Evolutionary conservation across 35 echinoderm and acorn worm species (phyloP), one percentile per base, ranked within the genome.

Genomic region (Amphiura filiformis): DNA sequence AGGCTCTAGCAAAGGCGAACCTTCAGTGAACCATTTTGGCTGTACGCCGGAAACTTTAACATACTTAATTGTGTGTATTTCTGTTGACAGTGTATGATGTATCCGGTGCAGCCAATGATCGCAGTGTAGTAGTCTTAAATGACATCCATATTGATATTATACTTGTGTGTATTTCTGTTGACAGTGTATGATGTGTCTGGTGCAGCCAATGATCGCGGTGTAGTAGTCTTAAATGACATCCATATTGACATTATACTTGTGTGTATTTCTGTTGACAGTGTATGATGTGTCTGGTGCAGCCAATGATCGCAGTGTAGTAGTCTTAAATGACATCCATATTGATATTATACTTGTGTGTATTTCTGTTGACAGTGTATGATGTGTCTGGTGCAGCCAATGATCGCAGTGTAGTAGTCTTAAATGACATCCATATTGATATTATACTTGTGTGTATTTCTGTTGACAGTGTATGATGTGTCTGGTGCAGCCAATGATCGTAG

Each of bases 281-380:
- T 97, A 97, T 47, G 95, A 97, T 88, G 92, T 97, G 0, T 91
- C 95, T 39, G 95, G 95, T 28, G 89, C 95, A 37, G 86, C 84
- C 30, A 97, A 87, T 79, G 95, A 97, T 64, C 84, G 95, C 75
- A 97, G 91, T 39, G 91, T 97, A 0, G 95, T 97, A 1, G 95
- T 97, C 1, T 76, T 97, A 28, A 97, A 97, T 80, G 95, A 97
- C 78, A 97, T 97, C 75, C 95, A 97, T 70, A 97, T 97, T 78
- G 95, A 97, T 44, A 86, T 12, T 3, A 32, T 75, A 2, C 39
- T 88, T 76, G 40, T 39, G 49, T n/a, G n/a, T n/a, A 40, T 87
- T 87, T 82, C 26, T 65, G 11, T 91, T 36, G 38, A 14, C 89
- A 97, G 95, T 97, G 35, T 97, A 97, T 47, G 95, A 97, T 88